Base-by-base conservation (phyloP, 1,140 invertebrate species). In the Drosophila simulans region DNA sequence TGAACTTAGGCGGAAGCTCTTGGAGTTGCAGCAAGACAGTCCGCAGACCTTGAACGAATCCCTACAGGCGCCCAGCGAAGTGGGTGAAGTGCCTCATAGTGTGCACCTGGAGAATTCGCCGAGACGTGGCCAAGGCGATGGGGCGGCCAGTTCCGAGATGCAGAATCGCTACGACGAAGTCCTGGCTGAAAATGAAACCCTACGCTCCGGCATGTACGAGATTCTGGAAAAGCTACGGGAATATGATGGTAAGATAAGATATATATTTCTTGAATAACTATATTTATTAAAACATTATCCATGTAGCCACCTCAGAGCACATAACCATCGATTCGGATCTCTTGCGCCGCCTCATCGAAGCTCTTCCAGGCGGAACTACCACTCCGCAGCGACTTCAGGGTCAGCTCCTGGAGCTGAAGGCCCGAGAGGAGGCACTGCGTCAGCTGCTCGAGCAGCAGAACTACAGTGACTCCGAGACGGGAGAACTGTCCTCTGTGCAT, bases 191-290 rank as follows among this genome's bases (percentile, higher is more conserved):
- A 95, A 95, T 78, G 94, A 94, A 69, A 94, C 94, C 1, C 84
- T 95, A 3, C 92, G 94, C 31, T 93, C 93, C 57, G 95, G 95
- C 43, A 93, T 95, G 93, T 93, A 94, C 72, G 94, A 95, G 80
- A 95, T 95, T 46, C 77, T 95, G 59, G 94, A 95, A 59, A 94
- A 94, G 82, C 92, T 95, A 60, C 91, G 93, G n/a, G 93, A 93
- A 73, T 94, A 95, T 89, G 93, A 94, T 91, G 94, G 94, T 94
- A 78, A 60, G 12, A 13, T 11, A 5, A 13, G 1, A 34, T 8
- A 22, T 0, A 22, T 22, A 22, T 22, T 22, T 22, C 20, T 22
- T 22, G 20, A 22, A 22, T 2, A 22, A 22, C 20, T 22, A 22
- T 22, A 22, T 3, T 2, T 22, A 22, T 22, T 22, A 22, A 22